Evolutionary conservation across 2,888 invertebrate genomes (phyloP), one percentile per base, ranked within the genome.

Genomic region (Galerucella calmariensis): DNA sequence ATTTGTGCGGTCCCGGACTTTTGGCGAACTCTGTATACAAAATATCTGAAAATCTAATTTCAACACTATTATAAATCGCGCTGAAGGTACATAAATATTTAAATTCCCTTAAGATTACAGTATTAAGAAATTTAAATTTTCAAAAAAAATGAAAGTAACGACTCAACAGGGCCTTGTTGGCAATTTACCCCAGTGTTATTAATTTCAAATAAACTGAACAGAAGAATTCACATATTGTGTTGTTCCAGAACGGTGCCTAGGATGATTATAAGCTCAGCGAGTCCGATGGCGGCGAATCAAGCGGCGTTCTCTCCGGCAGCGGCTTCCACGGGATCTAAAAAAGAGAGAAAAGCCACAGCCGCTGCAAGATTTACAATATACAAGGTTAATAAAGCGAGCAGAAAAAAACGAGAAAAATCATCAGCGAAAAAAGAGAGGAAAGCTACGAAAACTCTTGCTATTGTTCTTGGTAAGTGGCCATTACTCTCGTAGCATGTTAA

Each of bases 401-500:
- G 96, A 87, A 97, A 97, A 90, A 98, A 98, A 88, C 90, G 96
- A 67, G 97, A 97, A 85, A 97, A 97, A 85, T 96, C 96, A 27
- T 95, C 96, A 0, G 97, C 96, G 4, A 96, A 95, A 87, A 96
- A 95, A 83, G 99, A 99, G 86, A 92, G 97, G 76, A 98, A 99
- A 88, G 99, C 99, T 48, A 99, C 99, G 10, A 99, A 99, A 90
- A 99, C 99, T 10, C 89, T 99, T 80, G 99, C 98, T 74, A 98
- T 99, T 88, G 99, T 99, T 80, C 91, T 99, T 87, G 98, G 99
- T 99, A 89, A 92, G 93, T 72, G 46, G 24, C n/a, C 41, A 41
- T 48, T 53, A 63, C n/a, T 56, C n/a, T 20, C 1, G 8, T 11
- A 51, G 10, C 20, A 20, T 16, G n/a, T 10, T 20, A 56, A 16